Base-by-base conservation (phyloP, 2,797 vertebrate species). In the Astyanax mexicanus region DNA sequence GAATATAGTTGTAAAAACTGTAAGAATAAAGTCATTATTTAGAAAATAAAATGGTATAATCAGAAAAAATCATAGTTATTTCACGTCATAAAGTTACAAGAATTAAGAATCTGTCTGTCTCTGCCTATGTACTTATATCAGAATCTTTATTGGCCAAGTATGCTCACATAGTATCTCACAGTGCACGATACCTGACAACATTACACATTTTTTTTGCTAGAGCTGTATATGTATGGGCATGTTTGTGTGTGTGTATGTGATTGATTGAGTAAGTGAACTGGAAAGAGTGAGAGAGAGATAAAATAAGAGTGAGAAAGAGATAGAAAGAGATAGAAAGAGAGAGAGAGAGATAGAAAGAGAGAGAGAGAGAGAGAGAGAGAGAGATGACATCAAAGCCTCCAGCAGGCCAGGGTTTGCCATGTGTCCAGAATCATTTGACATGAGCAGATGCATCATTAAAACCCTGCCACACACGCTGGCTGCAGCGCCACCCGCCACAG, bases 391-490 rank as follows among this genome's bases (percentile, higher is more conserved):
- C 91, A 93, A 92, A 93, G 91, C 74, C 81, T 87, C 85, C 85
- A 88, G 89, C 90, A 88, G 89, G 86, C 89, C 77, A 88, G 88
- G 90, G 92, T 92, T 90, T 84, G 81, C 91, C 90, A 87, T 92
- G 91, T 91, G 88, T 91, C 92, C 92, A 92, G 89, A 91, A 92
- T 91, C 89, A 89, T 92, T 92, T 92, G 90, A 93, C 91, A 91
- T 86, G 89, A 93, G 89, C 92, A 92, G 92, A 93, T 92, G 92
- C 89, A 91, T 94, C 91, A 92, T 92, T 92, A 93, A 94, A 93
- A 93, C 88, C 91, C 83, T 85, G 89, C 89, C 86, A 88, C 89
- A 87, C 86, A 87, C 72, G 38, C 86, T 82, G 87, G 84, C 86
- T 84, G 70, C 81, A 84, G 72, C 84, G 51, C 86, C 83, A 89